phyloP scores from a whole-genome alignment of 2,113 vertebrate species.

The Centrocercus urophasianus region DNA sequence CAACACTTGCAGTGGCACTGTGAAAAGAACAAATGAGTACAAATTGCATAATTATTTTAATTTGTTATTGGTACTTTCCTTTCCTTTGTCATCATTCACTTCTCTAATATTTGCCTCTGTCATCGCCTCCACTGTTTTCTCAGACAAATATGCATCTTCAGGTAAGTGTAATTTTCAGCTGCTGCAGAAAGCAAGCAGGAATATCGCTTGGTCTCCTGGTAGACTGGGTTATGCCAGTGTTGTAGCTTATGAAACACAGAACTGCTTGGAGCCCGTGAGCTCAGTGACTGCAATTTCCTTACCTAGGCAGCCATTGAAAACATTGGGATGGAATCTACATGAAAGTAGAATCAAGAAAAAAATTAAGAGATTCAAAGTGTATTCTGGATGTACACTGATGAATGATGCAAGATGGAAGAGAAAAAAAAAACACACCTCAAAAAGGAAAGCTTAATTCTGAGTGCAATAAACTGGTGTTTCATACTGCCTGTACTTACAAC shows the following conservation, averaged over 20 bases:
- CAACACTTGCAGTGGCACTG: background rate
- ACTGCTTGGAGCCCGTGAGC: background rate
- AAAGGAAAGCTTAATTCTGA: background rate
- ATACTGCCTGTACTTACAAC: background rate
- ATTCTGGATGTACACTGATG: background rate
- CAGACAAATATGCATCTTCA: background rate
- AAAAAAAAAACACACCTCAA: background rate
- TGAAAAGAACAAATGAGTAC: background rate
- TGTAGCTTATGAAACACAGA: background rate
- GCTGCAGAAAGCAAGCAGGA: background rate
- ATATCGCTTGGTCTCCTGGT: background rate
- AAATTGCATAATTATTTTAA: background rate
- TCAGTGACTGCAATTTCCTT: background rate
- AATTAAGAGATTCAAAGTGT: background rate
- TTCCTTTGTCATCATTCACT: background rate
- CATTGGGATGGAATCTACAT: background rate
- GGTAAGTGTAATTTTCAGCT: background rate
- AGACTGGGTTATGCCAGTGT: background rate
- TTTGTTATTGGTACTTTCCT: background rate
- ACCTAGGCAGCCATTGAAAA: background rate
- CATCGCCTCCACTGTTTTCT: background rate
- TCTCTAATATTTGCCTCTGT: background rate
- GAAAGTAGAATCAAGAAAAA: background rate
- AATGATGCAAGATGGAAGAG: background rate
- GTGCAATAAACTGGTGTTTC: background rate